Evolutionary conservation across 2,797 vertebrate species (phyloP).

Genomic region (Geotrypetes seraphini): DNA sequence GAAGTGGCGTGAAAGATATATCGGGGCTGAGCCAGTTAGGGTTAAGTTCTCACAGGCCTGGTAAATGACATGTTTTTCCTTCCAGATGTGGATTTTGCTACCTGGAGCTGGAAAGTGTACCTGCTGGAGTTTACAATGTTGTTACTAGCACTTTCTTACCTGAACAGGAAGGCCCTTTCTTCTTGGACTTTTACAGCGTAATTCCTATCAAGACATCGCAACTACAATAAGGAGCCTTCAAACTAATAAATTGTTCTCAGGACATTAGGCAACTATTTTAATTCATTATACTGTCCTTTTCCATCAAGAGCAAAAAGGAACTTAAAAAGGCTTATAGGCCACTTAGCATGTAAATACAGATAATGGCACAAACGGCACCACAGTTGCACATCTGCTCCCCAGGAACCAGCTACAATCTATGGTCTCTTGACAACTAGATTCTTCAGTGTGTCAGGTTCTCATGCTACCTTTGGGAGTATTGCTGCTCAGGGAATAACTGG

Average conservation of each 20-base stretch:
- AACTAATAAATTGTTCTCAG: background rate
- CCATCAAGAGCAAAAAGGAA: slow-evolving; percentile 3
- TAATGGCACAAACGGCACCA: no score
- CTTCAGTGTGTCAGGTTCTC: no score
- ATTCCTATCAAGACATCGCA: slow-evolving; percentile 73
- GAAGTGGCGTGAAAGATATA: no score
- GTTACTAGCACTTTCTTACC: slow-evolving; percentile 91
- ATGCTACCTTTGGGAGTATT: no score
- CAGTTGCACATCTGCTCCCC: no score
- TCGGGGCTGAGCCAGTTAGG: no score
- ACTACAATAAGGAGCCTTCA: slow-evolving; percentile 82
- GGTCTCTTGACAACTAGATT: no score
- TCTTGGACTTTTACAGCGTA: slow-evolving; percentile 83
- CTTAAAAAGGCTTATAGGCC: background rate
- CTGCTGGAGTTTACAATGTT: slow-evolving; percentile 86
- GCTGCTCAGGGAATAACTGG: no score
- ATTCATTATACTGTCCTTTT: background rate
- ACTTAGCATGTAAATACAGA: background rate
- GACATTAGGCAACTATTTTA: background rate
- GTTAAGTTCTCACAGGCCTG: no score
- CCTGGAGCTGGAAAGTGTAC: slow-evolving; percentile 73
- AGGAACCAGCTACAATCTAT: no score
- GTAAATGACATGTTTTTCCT: slow-evolving; percentile 8
- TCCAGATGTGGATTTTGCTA: slow-evolving; percentile 92
- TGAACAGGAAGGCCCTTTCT: slow-evolving; percentile 95